Evolutionary conservation across 2,888 invertebrate species (phyloP), one percentile per base, ranked within the genome.

Genomic region (Merodon equestris): DNA sequence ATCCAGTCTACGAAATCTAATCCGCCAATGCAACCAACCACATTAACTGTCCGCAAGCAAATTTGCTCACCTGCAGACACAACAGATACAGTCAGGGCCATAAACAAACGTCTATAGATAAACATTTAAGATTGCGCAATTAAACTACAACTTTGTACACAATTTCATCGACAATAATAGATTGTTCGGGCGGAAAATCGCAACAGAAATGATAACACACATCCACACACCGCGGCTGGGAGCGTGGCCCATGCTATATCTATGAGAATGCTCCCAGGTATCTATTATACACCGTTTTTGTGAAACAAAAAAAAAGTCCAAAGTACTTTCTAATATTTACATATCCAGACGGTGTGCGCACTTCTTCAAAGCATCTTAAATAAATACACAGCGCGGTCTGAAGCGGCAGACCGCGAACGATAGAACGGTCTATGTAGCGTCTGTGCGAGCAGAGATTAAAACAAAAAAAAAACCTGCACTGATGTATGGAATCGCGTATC

Each of bases 301-400:
- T 48, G 19, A 9, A 9, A 17, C 13, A 27, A 44, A 18, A 18
- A 51, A 58, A 47, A 15, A 19, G 50, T 66, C 45, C 45, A 66
- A 72, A 67, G 76, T 71, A 71, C 76, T 45, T 15, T 66, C 14
- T 36, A 61, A 57, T 77, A 77, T 77, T 77, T 77, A 77, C 72
- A 67, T 67, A 77, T 72, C 66, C 72, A 60, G 60, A 72, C 66
- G 60, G 76, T 72, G 72, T 77, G 76, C 76, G 76, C 76, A 72
- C 76, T 77, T 72, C 72, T 77, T 77, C 76, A 77, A 77, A 77
- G 76, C 61, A 67, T 51, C 51, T 71, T 61, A 51, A 61, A 19
- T 67, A 77, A 77, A 77, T 72, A 76, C 72, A 76, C 76, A 67
- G 47, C 66, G 71, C 60, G 60, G 27, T 27, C 7, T 27, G 27